Conservation (phyloP, 2,113 vertebrate species). For the Cavia porcellus region DNA sequence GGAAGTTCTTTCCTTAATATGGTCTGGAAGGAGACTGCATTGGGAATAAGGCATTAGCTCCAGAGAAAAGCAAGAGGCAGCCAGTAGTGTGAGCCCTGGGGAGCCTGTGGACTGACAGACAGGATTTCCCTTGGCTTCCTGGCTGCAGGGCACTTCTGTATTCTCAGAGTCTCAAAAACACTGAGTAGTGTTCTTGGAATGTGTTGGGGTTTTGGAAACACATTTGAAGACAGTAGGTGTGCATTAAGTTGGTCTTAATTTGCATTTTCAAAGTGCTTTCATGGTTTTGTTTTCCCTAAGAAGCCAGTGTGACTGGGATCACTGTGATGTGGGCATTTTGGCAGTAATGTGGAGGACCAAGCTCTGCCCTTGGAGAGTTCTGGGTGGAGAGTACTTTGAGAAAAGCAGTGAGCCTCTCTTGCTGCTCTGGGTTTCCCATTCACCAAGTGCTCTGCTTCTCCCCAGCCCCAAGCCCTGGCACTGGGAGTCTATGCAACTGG, state of each 20-base stretch:
- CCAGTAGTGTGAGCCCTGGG: neutral
- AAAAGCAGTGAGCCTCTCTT: neutral
- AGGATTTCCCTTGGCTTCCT: neutral
- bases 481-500: neutral
- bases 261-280: neutral
- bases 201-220: neutral
- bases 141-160: neutral
- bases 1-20: neutral
- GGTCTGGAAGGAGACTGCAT: neutral
- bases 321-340: neutral
- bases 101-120: accelerated
- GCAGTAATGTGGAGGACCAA: neutral
- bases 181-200: neutral
- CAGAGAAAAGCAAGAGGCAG: neutral
- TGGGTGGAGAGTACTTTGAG: neutral
- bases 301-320: neutral
- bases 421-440: neutral
- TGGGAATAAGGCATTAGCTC: neutral
- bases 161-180: neutral
- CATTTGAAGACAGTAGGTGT: neutral
- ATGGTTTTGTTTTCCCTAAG: neutral
- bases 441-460: neutral
- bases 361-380: no score
- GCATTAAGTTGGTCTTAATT: neutral
- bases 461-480: neutral